These are phyloP conservation scores for Lepidurus couesii DNA, from an alignment of 1,140 invertebrate genomes.

Conservation along the genomic window DNA sequence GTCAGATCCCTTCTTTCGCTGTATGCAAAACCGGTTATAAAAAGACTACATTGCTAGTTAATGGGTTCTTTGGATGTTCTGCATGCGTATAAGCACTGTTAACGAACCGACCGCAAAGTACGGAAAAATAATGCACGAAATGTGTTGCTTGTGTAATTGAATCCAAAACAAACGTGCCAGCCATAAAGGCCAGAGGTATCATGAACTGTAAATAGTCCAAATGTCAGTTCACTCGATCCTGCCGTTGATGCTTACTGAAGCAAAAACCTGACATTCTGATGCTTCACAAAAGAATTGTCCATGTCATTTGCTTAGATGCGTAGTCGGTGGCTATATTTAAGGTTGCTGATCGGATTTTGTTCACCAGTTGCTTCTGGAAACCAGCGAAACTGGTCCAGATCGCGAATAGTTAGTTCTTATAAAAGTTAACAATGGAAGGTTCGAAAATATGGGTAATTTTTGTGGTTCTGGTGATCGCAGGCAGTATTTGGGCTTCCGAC, in stretches of 20 bases:
- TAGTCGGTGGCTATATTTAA: neutral
- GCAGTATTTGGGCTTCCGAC: neutral
- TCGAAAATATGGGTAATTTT: neutral
- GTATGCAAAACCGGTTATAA: no score
- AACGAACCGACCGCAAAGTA: no score
- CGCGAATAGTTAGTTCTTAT: neutral
- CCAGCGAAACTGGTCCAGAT: neutral
- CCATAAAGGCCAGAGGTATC: neutral
- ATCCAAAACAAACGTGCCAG: neutral
- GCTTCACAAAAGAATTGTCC: neutral
- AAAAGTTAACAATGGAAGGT: neutral
- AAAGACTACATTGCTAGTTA: no score
- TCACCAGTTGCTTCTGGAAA: neutral
- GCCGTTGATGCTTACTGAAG: neutral
- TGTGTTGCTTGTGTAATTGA: neutral
- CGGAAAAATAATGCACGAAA: no score
- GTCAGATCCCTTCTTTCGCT: no score
- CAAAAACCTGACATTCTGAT: slow-evolving; percentile 6
- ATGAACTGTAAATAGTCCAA: neutral
- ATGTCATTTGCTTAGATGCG: neutral
- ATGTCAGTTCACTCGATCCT: neutral
- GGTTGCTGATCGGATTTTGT: neutral
- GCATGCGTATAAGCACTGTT: no score
- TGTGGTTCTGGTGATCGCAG: neutral
- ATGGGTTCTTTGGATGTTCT: no score